phyloP scores from a whole-genome alignment of 1,140 invertebrate species.

The Pseudomyrmex gracilis region DNA sequence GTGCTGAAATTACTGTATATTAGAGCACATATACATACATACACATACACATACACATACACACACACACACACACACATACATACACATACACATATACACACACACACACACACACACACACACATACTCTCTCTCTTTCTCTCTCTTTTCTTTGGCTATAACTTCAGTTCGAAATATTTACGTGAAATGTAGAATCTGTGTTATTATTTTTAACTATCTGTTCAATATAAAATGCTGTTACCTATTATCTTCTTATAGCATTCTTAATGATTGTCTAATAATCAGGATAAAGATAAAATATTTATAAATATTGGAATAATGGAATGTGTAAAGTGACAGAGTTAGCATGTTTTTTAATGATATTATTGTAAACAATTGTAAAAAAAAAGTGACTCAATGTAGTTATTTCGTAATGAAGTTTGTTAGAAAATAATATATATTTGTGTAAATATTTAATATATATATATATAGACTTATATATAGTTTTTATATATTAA shows the following conservation, averaged over 20 bases:
- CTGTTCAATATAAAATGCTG: constrained; percentile 58
- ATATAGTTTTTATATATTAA: constrained; percentile 40
- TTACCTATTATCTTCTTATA: constrained; percentile 66
- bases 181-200: constrained; percentile 59
- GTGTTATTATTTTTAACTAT: constrained; percentile 69
- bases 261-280: constrained; percentile 55
- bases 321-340: constrained; percentile 63
- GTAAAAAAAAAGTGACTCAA: constrained; percentile 76
- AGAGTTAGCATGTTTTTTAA: constrained; percentile 75
- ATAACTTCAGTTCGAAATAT: constrained; percentile 59
- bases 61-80: too few species aligned
- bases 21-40: not conserved
- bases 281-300: constrained; percentile 57
- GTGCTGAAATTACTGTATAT: constrained; percentile 39
- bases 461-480: constrained; percentile 65
- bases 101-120: too few species aligned
- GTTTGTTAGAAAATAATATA: constrained; percentile 80
- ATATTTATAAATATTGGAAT: constrained; percentile 66
- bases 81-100: too few species aligned
- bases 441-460: constrained; percentile 74
- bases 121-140: too few species aligned
- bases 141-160: not conserved
- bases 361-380: constrained; percentile 80
- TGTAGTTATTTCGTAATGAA: constrained; percentile 78
- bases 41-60: too few species aligned